These are phyloP conservation scores for Gallinago media DNA, from an alignment of 2,113 vertebrate species.

Conservation along the genomic window DNA sequence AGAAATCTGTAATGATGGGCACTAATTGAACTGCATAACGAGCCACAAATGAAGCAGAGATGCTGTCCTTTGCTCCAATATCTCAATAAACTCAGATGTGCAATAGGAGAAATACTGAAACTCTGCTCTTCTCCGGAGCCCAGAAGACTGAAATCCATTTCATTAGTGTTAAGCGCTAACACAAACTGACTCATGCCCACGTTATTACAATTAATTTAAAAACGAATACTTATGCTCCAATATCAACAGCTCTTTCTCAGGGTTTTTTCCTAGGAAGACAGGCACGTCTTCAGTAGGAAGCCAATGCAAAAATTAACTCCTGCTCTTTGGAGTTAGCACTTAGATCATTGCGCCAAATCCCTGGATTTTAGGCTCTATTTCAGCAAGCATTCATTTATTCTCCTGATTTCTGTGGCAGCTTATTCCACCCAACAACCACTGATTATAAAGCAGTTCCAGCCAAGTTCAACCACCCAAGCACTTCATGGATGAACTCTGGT, in stretches of 20 bases:
- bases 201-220: neutral
- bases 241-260: neutral
- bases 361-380: neutral
- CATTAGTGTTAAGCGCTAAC: neutral
- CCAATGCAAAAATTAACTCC: neutral
- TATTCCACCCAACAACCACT: neutral
- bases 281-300: neutral
- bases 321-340: neutral
- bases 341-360: neutral
- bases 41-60: slow-evolving; percentile 17
- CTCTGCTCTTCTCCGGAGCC: accelerated
- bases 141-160: neutral
- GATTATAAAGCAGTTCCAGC: neutral
- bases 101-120: neutral
- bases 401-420: neutral
- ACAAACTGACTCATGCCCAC: neutral
- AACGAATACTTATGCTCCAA: neutral
- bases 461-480: neutral
- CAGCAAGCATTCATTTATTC: neutral
- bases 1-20: neutral
- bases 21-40: slow-evolving; percentile 18
- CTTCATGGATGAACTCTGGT: neutral
- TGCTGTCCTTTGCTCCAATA: neutral
- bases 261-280: neutral
- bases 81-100: neutral